A percentile compares a stretch with the other conserved stretches of the same genome.
phyloP scores from a whole-genome alignment of 2,113 vertebrate genomes.

The Suncus etruscus region DNA sequence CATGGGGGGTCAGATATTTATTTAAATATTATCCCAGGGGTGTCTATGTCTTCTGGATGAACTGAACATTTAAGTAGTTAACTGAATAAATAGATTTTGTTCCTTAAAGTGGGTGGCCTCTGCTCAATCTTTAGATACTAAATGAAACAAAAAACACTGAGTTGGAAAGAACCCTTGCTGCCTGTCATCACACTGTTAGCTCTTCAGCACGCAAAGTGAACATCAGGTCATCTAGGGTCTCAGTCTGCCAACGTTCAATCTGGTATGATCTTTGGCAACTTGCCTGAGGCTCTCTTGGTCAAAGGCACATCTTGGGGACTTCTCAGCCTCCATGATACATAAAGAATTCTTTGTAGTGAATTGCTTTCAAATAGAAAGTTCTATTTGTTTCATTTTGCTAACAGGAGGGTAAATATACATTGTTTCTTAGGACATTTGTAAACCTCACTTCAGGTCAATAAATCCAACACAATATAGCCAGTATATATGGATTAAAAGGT shows the following conservation, averaged over 20 bases:
- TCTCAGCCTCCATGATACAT: not conserved
- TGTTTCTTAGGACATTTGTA: not conserved
- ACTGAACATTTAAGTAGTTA: not conserved
- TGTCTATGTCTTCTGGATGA: not conserved
- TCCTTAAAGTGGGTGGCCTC: not conserved
- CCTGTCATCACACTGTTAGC: no score
- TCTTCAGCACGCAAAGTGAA: not conserved
- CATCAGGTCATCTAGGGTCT: not conserved
- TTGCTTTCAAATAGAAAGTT: not conserved
- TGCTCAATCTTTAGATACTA: not conserved
- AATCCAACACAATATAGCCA: not conserved
- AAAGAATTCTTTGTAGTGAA: not conserved
- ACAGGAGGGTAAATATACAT: not conserved
- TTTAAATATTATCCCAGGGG: not conserved
- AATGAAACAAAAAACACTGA: not conserved
- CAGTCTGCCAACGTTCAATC: not conserved
- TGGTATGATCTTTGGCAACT: not conserved
- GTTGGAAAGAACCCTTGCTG: not conserved
- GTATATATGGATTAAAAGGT: conserved; percentile 22
- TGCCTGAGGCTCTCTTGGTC: not conserved
- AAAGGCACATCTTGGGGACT: not conserved
- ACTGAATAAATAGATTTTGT: not conserved
- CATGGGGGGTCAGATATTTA: not conserved
- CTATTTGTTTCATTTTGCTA: not conserved
- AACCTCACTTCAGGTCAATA: not conserved